Conservation (phyloP, 92 coral and sea anemone genomes). For the Heteractis magnifica region DNA sequence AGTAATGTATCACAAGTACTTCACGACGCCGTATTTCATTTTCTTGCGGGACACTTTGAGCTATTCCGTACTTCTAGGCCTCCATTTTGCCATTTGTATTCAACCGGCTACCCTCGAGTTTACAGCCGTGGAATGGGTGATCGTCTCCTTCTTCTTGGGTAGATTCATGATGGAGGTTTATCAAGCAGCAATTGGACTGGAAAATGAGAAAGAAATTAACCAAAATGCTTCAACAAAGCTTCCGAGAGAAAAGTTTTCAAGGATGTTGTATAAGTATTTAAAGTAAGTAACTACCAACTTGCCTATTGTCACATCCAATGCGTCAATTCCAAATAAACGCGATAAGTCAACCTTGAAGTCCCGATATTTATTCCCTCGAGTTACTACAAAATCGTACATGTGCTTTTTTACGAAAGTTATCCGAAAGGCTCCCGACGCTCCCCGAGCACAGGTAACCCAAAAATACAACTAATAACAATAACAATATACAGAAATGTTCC, state of each 20-base stretch:
- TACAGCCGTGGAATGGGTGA: conserved; percentile 13
- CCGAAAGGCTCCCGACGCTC: no score
- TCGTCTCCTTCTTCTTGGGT: conserved; percentile 18
- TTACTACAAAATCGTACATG: no score
- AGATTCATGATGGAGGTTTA: conserved; percentile 22
- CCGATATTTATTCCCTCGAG: no score
- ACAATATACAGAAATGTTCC: no score
- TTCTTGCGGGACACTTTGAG: conserved; percentile 18
- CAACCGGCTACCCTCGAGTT: conserved; percentile 7
- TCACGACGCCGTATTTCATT: conserved; percentile 22
- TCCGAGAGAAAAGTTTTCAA: not conserved
- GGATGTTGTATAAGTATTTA: not conserved
- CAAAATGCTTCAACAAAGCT: not conserved
- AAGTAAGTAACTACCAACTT: not conserved
- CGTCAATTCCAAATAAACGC: no score
- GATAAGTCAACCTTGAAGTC: no score
- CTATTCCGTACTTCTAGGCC: conserved; percentile 13
- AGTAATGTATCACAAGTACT: not conserved
- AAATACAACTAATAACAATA: no score
- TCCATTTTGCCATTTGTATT: conserved; percentile 16
- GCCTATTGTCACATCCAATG: no score
- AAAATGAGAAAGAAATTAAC: not conserved
- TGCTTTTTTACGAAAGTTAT: no score
- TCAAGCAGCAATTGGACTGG: not conserved
- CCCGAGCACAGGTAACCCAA: no score